A percentile compares a stretch with the other conserved stretches of the same genome.
Evolutionary conservation across 2,113 vertebrate genomes (phyloP).

Genomic region (Pedionomus torquatus): DNA sequence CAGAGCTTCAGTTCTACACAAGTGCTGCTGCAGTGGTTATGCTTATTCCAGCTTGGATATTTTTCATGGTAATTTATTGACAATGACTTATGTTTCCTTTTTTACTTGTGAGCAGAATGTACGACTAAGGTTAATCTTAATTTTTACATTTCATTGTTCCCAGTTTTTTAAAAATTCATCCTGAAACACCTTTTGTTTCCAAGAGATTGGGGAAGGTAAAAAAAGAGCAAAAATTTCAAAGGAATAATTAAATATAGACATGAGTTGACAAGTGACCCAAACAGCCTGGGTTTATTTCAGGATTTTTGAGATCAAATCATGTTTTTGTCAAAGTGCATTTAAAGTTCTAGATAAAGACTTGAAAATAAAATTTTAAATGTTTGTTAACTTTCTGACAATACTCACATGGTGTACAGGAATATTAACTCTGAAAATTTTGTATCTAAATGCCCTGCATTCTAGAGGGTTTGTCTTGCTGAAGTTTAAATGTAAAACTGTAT

Average conservation of each 20-base stretch:
- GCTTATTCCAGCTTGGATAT: conserved; percentile 94
- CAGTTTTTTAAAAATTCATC: background rate
- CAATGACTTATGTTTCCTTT: background rate
- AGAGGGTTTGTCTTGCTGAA: background rate
- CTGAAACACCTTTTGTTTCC: background rate
- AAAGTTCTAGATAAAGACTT: background rate
- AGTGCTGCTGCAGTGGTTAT: conserved; percentile 91
- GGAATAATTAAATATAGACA: background rate
- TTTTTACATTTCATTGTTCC: background rate
- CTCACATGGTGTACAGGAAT: background rate
- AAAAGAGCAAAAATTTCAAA: background rate
- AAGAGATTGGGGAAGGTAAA: background rate
- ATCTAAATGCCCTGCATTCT: background rate
- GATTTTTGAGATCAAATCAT: background rate
- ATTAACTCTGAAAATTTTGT: background rate
- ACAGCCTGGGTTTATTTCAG: background rate
- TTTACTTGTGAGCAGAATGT: background rate
- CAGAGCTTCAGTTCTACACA: conserved; percentile 96
- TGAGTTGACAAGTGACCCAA: background rate
- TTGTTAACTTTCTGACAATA: background rate
- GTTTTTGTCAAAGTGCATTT: background rate
- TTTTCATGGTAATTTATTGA: conserved; percentile 84
- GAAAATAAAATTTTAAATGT: background rate
- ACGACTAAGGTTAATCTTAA: background rate
- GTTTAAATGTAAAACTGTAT: background rate